A percentile compares a stretch with the other conserved stretches of the same genome.
Evolutionary conservation across 2,113 vertebrate species (phyloP).

Genomic region (Coturnix japonica): DNA sequence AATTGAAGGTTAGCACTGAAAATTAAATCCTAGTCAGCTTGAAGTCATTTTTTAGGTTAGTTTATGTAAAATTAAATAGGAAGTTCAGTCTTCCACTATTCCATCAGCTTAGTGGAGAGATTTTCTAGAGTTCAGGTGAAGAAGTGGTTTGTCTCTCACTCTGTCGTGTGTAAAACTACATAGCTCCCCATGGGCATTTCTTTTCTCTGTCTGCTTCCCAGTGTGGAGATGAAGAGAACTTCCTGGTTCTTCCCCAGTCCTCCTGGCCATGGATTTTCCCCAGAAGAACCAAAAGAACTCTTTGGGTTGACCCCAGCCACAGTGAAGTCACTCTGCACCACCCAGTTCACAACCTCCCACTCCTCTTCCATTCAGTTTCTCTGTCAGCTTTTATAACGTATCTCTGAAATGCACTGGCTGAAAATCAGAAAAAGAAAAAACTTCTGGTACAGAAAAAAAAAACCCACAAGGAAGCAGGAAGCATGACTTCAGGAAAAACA

Average conservation of each 20-base stretch:
- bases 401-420: neutral
- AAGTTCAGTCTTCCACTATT: slow-evolving; percentile 60
- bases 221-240: neutral
- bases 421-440: neutral
- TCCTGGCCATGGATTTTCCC: neutral
- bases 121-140: slow-evolving; percentile 71
- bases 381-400: neutral
- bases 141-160: slow-evolving; percentile 43
- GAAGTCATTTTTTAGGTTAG: slow-evolving; percentile 77
- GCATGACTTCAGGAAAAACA: neutral
- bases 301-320: neutral
- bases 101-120: slow-evolving; percentile 54
- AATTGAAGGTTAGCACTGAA: slow-evolving; percentile 85
- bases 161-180: neutral
- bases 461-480: neutral
- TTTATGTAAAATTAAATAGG: slow-evolving; percentile 75
- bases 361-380: neutral
- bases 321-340: neutral
- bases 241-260: neutral
- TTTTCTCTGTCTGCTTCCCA: neutral
- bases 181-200: neutral
- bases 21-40: slow-evolving; percentile 82
- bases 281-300: neutral
- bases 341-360: neutral
- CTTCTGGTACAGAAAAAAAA: neutral